Evolutionary conservation across 2,888 invertebrate species (phyloP), one percentile per base, ranked within the genome.

Genomic region (Anthrax anthrax): DNA sequence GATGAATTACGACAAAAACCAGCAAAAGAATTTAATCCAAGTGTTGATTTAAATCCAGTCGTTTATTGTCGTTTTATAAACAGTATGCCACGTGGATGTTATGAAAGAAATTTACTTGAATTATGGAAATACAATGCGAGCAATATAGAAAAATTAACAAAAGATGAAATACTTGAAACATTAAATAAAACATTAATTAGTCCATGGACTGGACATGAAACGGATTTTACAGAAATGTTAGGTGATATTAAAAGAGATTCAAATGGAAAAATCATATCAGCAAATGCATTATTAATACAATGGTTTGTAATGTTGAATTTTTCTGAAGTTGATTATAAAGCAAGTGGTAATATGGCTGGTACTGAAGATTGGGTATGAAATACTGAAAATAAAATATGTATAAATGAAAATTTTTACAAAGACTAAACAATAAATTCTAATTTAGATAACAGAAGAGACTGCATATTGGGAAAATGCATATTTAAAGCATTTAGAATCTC

Each of bases 231-330:
- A 14, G 72, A 74, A 47, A 64, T 80, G 47, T 63, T 86, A 47
- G 81, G 84, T 38, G 80, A 74, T 16, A 57, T 78, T 29, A 65
- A 65, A 47, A 67, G 63, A 53, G 78, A 84, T 61, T 64, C 69
- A 50, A 67, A 66, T 42, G 82, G 81, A 6, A 70, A 75, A 55
- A 75, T 85, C 49, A 65, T 80, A 27, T 64, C 72, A 36, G 85
- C 84, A 13, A 72, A 65, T 55, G 75, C 81, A 44, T 57, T 84
- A 2, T 67, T 78, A 52, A 70, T 78, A 32, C 70, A 74, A 42
- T 83, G 81, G 78, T 75, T 75, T 57, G 70, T 78, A 18, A 68
- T 74, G 52, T 75, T 83, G 0, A 80, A 84, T 65, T 82, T 82
- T 71, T 73, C 79, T 2, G 69, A 72, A 45, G 73, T 81, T 17